Evolutionary conservation across 2,888 invertebrate species (phyloP).

Genomic region (Hirtodrosophila alboralis): DNA sequence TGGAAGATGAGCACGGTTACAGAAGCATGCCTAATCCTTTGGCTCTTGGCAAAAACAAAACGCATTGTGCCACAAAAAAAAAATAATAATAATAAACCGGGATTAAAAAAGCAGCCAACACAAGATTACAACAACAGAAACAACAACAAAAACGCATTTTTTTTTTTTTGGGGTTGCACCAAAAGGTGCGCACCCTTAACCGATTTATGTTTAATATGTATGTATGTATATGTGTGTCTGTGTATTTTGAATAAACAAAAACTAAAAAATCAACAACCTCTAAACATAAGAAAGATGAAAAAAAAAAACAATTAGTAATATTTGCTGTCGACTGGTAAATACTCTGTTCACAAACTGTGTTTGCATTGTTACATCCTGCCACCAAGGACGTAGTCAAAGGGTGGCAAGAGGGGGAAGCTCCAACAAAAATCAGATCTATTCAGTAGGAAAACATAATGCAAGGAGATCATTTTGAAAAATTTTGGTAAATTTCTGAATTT

Average conservation of each 20-base stretch:
- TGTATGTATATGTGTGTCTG: no score
- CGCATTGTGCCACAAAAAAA: constrained; percentile 46
- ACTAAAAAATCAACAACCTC: constrained; percentile 23
- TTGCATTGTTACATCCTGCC: no score
- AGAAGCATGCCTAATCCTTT: constrained; percentile 41
- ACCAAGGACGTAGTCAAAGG: no score
- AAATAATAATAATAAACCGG: constrained; percentile 56
- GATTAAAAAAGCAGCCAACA: constrained; percentile 64
- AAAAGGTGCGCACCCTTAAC: constrained; percentile 44
- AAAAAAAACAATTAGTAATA: constrained; percentile 10
- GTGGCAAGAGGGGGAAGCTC: no score
- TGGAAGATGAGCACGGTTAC: not conserved
- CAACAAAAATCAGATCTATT: no score
- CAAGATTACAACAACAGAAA: constrained; percentile 55
- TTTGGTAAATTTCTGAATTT: no score
- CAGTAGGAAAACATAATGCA: no score
- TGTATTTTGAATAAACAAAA: constrained; percentile 38
- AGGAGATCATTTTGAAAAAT: no score
- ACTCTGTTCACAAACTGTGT: no score
- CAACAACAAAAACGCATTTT: constrained; percentile 13
- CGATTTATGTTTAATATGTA: constrained; percentile 22
- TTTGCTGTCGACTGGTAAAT: no score
- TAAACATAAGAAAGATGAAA: no score
- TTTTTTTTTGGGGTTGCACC: constrained; percentile 31
- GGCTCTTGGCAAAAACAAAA: constrained; percentile 29